phyloP scores from a whole-genome alignment of 2,797 vertebrate genomes.

The Mus spretus region DNA sequence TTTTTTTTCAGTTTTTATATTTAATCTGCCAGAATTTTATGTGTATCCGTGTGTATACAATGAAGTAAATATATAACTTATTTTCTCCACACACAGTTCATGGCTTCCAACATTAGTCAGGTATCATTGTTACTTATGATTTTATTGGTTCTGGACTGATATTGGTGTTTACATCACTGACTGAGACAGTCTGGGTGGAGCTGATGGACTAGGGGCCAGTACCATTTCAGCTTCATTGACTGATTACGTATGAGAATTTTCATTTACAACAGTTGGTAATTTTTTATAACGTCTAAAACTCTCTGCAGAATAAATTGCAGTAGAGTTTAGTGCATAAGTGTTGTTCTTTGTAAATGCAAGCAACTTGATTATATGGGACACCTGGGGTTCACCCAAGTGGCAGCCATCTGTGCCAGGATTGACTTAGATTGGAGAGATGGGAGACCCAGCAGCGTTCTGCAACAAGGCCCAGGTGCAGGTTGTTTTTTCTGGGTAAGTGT shows the following conservation, averaged over 20 bases:
- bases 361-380: neutral
- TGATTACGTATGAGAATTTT: neutral
- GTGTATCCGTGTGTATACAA: neutral
- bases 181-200: neutral
- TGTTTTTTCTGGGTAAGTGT: neutral
- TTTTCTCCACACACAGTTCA: neutral
- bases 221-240: neutral
- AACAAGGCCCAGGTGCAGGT: neutral
- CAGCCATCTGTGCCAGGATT: neutral
- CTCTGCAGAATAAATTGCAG: neutral
- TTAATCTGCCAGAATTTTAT: neutral
- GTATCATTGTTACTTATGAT: neutral
- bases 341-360: neutral
- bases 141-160: neutral
- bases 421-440: neutral
- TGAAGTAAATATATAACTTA: constrained; percentile 6
- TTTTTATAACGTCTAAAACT: neutral
- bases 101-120: neutral
- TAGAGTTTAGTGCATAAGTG: neutral
- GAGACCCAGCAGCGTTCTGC: neutral
- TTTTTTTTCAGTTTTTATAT: neutral
- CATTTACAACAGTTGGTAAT: neutral
- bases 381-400: neutral
- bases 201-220: neutral
- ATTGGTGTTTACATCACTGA: neutral